phyloP scores from a whole-genome alignment of 2,113 vertebrate species.

The Meleagris gallopavo region DNA sequence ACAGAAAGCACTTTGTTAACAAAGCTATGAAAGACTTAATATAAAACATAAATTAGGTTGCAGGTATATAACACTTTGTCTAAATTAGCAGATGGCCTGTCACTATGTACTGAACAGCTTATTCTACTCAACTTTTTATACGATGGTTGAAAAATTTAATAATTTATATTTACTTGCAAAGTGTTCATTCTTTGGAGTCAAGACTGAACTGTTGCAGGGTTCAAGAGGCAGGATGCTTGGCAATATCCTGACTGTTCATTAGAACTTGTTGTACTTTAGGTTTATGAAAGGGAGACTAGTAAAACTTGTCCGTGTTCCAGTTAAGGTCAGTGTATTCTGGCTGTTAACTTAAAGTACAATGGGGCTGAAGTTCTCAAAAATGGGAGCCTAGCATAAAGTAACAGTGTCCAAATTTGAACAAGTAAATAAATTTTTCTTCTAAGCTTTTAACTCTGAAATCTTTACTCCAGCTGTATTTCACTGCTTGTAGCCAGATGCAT shows the following conservation, averaged over 20 bases:
- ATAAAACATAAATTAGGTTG: neutral
- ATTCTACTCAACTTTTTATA: neutral
- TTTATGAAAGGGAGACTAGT: neutral
- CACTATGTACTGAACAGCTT: neutral
- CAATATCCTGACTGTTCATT: neutral
- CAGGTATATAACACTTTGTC: neutral
- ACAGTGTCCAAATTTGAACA: neutral
- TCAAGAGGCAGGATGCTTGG: slow-evolving; percentile 17
- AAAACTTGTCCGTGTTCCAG: neutral
- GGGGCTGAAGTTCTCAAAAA: neutral
- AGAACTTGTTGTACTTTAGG: neutral
- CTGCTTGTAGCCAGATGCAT: neutral
- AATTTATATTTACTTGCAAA: neutral
- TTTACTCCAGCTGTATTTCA: neutral
- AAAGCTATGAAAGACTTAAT: neutral
- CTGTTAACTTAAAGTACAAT: neutral
- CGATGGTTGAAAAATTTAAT: slow-evolving; percentile 23
- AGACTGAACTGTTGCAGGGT: slow-evolving; percentile 4
- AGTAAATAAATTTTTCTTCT: neutral
- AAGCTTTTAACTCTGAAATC: neutral
- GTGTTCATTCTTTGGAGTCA: neutral
- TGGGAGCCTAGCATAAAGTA: neutral
- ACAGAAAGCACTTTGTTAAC: neutral
- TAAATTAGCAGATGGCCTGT: neutral
- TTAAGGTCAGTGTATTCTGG: neutral